These are phyloP conservation scores for Liodrosophila aerea DNA, from an alignment of 2,888 invertebrate species.

Conservation along the genomic window DNA sequence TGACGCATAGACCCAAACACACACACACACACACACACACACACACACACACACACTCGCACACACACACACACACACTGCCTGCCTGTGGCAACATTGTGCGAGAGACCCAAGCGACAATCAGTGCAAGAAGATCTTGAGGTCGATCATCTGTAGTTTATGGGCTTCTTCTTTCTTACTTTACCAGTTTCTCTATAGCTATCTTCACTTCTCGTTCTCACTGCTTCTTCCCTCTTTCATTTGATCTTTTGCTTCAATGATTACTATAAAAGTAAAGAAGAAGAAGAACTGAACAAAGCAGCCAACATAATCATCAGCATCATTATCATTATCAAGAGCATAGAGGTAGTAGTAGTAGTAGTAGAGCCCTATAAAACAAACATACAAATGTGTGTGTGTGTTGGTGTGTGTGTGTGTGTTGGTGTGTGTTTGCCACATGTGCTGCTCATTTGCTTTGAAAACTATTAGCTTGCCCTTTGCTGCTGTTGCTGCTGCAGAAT, in stretches of 20 bases:
- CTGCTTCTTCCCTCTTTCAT: constrained; percentile 67
- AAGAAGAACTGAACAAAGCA: constrained; percentile 42
- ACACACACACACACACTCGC: constrained; percentile 15
- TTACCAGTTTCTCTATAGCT: constrained; percentile 47
- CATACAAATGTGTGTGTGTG: constrained; percentile 9
- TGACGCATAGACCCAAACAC: constrained; percentile 32
- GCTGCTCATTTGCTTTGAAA: constrained; percentile 75
- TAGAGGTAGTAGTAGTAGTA: too few species aligned
- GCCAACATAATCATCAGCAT: constrained; percentile 63
- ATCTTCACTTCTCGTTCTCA: constrained; percentile 22
- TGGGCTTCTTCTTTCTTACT: constrained; percentile 61
- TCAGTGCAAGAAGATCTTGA: constrained; percentile 71
- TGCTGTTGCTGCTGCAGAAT: constrained; percentile 30
- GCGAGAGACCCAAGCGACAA: constrained; percentile 49
- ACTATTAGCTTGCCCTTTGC: constrained; percentile 69
- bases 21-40: constrained; percentile 15
- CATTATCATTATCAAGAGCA: constrained; percentile 49
- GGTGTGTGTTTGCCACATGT: constrained; percentile 65
- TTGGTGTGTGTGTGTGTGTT: constrained; percentile 22
- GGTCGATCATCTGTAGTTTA: constrained; percentile 79
- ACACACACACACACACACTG: constrained; percentile 19
- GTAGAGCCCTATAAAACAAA: constrained; percentile 12
- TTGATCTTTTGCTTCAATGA: constrained; percentile 76
- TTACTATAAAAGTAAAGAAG: constrained; percentile 62
- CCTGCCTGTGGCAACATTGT: constrained; percentile 36